These are phyloP conservation scores for Corticium candelabrum DNA, from an alignment of 37 sponge, comb jelly and placozoan genomes.

Conservation along the genomic window DNA sequence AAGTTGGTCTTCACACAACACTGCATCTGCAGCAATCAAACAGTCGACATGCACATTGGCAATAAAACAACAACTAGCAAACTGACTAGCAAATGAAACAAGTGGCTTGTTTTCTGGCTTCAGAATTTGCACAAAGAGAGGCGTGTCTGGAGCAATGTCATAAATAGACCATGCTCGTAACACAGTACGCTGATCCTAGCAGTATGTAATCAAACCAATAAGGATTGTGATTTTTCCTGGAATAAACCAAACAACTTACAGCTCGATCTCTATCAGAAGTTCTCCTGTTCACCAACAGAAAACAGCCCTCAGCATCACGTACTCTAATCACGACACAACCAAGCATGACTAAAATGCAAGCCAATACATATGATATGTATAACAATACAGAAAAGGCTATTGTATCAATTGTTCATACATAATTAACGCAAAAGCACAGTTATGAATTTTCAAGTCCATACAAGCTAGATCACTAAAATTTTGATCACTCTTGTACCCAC, in stretches of 20 bases:
- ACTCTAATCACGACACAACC: too few relatives aligned
- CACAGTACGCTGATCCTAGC: conserved; percentile 57
- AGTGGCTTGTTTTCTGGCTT: conserved; percentile 44
- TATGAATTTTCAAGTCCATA: too few relatives aligned
- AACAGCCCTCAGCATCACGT: conserved; percentile 40
- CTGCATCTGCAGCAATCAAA: conserved; percentile 15
- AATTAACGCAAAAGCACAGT: too few relatives aligned
- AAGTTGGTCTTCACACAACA: conserved; percentile 61
- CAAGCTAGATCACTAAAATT: too few relatives aligned
- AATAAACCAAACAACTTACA: conserved; percentile 26
- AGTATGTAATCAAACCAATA: background rate
- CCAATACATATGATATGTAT: too few relatives aligned
- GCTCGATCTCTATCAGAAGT: conserved; percentile 27
- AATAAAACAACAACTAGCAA: background rate
- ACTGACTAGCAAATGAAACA: conserved; percentile 7
- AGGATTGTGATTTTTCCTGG: too few relatives aligned
- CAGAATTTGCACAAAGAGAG: conserved; percentile 57
- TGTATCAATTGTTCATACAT: too few relatives aligned
- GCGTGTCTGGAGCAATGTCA: conserved; percentile 38
- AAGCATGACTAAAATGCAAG: too few relatives aligned
- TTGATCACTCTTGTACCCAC: too few relatives aligned
- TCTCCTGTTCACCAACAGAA: conserved; percentile 32
- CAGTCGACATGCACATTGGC: background rate
- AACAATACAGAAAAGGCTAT: too few relatives aligned
- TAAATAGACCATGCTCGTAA: conserved; percentile 57